phyloP scores from a whole-genome alignment of 1,140 invertebrate species.

The Eurosta solidaginis region DNA sequence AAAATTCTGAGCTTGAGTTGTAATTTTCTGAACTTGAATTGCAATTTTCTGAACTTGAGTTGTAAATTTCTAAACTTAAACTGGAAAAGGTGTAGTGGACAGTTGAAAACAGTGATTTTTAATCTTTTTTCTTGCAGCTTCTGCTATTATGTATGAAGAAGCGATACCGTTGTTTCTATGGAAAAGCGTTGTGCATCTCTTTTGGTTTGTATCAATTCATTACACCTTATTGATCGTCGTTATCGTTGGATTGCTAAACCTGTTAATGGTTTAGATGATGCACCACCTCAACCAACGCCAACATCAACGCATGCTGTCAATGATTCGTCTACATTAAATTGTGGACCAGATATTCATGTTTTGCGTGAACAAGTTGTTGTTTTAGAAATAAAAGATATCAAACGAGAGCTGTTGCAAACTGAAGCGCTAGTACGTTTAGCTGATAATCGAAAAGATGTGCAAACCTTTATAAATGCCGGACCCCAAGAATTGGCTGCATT shows the following conservation, averaged over 20 bases:
- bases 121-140: constrained; percentile 65
- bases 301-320: constrained; percentile 43
- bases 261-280: constrained; percentile 58
- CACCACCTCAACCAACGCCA: no score
- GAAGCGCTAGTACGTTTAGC: constrained; percentile 62
- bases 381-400: constrained; percentile 73
- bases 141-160: constrained; percentile 84
- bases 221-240: constrained; percentile 70
- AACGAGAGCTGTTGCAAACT: constrained; percentile 72
- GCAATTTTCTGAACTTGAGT: no score
- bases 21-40: no score
- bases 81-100: no score
- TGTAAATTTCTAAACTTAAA: no score
- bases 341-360: constrained; percentile 36
- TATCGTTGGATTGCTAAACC: constrained; percentile 79
- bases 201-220: constrained; percentile 75
- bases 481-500: constrained; percentile 73
- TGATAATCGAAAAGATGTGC: constrained; percentile 46
- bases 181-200: constrained; percentile 73
- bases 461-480: constrained; percentile 54
- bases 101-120: no score
- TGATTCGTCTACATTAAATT: constrained; percentile 45
- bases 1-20: no score
- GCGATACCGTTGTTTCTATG: constrained; percentile 63
- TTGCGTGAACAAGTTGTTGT: constrained; percentile 65